These are phyloP conservation scores for Atopsyche davidsoni DNA, from an alignment of 1,140 invertebrate species.

Conservation along the genomic window DNA sequence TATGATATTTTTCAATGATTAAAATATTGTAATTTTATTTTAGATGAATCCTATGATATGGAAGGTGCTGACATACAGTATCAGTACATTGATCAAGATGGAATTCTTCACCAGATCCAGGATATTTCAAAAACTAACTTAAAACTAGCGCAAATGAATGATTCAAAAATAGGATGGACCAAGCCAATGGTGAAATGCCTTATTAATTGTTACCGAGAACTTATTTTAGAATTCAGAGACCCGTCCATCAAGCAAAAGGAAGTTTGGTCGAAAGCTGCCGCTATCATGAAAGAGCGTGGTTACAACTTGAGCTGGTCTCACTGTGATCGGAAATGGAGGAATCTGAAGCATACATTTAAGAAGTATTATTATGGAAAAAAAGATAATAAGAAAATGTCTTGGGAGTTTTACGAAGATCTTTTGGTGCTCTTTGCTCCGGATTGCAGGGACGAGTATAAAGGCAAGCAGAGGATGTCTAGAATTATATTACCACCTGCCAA, in stretches of 20 bases:
- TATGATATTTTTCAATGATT: too few relatives aligned
- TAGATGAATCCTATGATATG: slow-evolving; percentile 5
- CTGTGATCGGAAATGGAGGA: slow-evolving; percentile 13
- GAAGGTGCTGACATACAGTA: slow-evolving; percentile 3
- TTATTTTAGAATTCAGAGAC: slow-evolving; percentile 9
- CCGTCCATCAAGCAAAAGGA: slow-evolving; percentile 11
- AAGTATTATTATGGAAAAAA: slow-evolving; percentile 12
- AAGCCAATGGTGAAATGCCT: slow-evolving; percentile 13
- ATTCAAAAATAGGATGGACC: slow-evolving; percentile 9
- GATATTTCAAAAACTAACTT: neutral
- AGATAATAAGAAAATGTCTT: slow-evolving; percentile 1
- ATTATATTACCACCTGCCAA: slow-evolving; percentile 5
- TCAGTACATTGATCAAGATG: slow-evolving; percentile 4
- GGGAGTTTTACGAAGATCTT: slow-evolving; percentile 12
- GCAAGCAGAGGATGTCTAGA: slow-evolving; percentile 10
- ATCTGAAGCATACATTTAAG: slow-evolving; percentile 14
- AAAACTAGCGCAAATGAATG: neutral
- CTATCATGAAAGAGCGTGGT: slow-evolving; percentile 2
- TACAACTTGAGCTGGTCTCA: slow-evolving; percentile 9
- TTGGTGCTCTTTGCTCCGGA: slow-evolving; percentile 7
- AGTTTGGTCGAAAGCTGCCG: slow-evolving; percentile 9
- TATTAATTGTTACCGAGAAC: slow-evolving; percentile 12
- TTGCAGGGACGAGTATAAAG: slow-evolving; percentile 3
- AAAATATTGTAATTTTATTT: slow-evolving; percentile 1
- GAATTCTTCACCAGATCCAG: neutral